Base-by-base conservation (phyloP, 2,797 vertebrate species). In the Synanceia verrucosa region DNA sequence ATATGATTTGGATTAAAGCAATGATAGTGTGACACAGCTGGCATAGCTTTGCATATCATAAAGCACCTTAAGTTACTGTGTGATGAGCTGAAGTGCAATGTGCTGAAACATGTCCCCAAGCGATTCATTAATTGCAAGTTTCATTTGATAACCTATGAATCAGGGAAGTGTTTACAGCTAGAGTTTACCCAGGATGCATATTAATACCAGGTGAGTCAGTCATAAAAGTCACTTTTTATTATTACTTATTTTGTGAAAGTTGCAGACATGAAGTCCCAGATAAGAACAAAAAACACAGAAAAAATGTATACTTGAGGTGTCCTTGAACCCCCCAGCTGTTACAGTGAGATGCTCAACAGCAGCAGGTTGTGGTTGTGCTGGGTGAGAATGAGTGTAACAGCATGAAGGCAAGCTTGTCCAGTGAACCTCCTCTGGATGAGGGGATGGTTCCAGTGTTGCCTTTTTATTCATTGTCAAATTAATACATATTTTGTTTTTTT, bases 241-340 rank as follows among this genome's bases (percentile, higher is more conserved):
- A 1, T n/a, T n/a, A n/a, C n/a, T n/a, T n/a, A n/a, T n/a, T n/a
- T n/a, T n/a, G n/a, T 26, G 2, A 34, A 28, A 10, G 8, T 21
- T 60, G 36, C 13, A 52, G n/a, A 11, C 56, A 28, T 41, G 9
- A 62, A 67, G 8, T 8, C 12, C 18, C 2, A 41, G 31, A 51
- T 18, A 10, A 29, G 57, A 14, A 31, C 6, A 56, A 34, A 53
- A 41, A 23, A 19, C 5, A 18, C 2, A 41, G 3, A 24, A 23
- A 29, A 68, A 28, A 41, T 37, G 24, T 43, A 9, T n/a, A 16
- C 24, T 74, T 62, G 18, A 52, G 34, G 10, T 60, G 70, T 68
- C 76, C 64, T 73, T 65, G 58, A 61, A 19, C 19, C 39, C 18
- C 13, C 29, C 41, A 39, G 44, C 61, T 58, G 51, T 34, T 68